Percentiles rank a stretch among this genome's conserved stretches.
These are phyloP conservation scores for Pheosia tremula DNA, from an alignment of 2,888 invertebrate species.

Conservation along the genomic window DNA sequence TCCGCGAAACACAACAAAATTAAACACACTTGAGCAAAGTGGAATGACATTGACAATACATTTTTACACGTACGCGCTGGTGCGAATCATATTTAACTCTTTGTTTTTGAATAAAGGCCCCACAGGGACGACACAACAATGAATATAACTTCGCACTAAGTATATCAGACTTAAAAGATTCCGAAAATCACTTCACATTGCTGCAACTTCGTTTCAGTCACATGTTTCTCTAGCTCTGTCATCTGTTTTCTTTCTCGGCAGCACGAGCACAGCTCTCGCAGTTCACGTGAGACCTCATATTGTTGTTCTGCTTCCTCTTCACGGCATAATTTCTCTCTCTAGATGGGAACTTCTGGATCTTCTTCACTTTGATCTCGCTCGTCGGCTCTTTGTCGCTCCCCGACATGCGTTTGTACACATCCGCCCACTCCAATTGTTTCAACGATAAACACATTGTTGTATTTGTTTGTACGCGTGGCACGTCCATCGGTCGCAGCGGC, in stretches of 20 bases:
- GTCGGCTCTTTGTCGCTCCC: conserved; percentile 53
- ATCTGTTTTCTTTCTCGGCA: conserved; percentile 66
- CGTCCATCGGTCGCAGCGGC: conserved; percentile 23
- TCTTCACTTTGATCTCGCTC: conserved; percentile 41
- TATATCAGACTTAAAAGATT: conserved; percentile 8
- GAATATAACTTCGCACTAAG: neutral
- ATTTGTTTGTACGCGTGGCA: conserved; percentile 19
- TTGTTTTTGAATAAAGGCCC: neutral
- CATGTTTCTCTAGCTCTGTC: conserved; percentile 28
- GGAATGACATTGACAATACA: conserved; percentile 31
- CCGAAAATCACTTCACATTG: conserved; percentile 15
- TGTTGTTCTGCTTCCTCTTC: conserved; percentile 81
- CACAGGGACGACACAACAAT: neutral
- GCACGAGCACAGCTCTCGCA: conserved; percentile 71
- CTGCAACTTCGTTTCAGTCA: neutral
- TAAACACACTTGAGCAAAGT: conserved; percentile 24
- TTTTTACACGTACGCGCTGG: conserved; percentile 12
- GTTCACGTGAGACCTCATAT: conserved; percentile 67
- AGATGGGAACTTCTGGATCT: conserved; percentile 87
- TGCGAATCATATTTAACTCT: conserved; percentile 5
- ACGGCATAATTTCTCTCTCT: conserved; percentile 88
- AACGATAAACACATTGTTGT: conserved; percentile 74
- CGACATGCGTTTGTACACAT: conserved; percentile 65
- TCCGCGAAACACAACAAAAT: neutral
- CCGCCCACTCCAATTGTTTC: conserved; percentile 73